A percentile compares a stretch with the other conserved stretches of the same genome.
Conservation (phyloP, 1,140 invertebrate genomes). For the Drusus annulatus region DNA sequence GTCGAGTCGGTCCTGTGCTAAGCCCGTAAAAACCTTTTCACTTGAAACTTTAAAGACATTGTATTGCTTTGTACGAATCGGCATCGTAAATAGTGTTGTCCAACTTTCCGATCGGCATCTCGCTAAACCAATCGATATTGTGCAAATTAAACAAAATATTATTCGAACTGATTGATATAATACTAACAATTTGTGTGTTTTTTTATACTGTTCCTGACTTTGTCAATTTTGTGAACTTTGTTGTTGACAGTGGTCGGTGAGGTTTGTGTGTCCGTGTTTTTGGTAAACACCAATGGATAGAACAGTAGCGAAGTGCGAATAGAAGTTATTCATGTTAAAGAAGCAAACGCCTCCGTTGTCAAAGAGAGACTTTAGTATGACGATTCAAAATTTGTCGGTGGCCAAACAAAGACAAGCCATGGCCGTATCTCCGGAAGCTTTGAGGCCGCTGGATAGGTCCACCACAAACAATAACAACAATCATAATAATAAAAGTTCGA, state of each 20-base stretch:
- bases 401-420: slow-evolving; percentile 69
- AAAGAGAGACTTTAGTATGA: slow-evolving; percentile 70
- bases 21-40: not conserved
- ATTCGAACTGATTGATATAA: too few species aligned
- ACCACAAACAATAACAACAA: slow-evolving; percentile 66
- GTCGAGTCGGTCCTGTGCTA: not conserved
- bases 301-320: not conserved
- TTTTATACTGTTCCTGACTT: not conserved
- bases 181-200: not conserved
- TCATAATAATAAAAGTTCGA: slow-evolving; percentile 65
- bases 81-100: slow-evolving; percentile 10
- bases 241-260: slow-evolving; percentile 12
- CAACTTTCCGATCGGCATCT: not conserved
- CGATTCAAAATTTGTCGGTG: slow-evolving; percentile 69
- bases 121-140: not conserved
- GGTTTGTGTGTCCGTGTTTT: not conserved
- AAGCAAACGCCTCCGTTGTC: slow-evolving; percentile 59
- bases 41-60: slow-evolving; percentile 12
- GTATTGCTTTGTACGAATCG: not conserved
- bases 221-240: slow-evolving; percentile 1
- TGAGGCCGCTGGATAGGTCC: slow-evolving; percentile 63
- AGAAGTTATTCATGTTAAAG: slow-evolving; percentile 56
- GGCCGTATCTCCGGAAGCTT: slow-evolving; percentile 72
- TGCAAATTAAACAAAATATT: not conserved
- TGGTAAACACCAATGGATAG: slow-evolving; percentile 16